Evolutionary conservation across 2,797 vertebrate species (phyloP).

Genomic region (Menidia menidia): DNA sequence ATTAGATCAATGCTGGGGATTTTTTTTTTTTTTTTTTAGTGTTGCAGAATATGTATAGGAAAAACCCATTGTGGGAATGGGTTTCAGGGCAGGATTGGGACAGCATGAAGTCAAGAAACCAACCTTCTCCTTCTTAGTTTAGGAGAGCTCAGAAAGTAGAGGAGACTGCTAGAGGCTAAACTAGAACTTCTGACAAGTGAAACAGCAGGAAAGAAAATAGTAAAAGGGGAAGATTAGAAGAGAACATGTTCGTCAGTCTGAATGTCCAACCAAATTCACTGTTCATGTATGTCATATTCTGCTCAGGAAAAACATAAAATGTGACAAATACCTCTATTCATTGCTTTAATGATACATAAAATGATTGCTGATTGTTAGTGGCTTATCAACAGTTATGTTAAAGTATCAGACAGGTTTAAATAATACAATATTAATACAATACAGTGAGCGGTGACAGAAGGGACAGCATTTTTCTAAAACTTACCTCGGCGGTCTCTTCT

Average conservation of each 20-base stretch:
- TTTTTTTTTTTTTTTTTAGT: background rate
- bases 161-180: constrained; percentile 83
- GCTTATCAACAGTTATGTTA: constrained; percentile 1
- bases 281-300: background rate
- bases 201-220: constrained; percentile 45
- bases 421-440: background rate
- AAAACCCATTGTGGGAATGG: constrained; percentile 7
- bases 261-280: background rate
- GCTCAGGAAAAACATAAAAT: background rate
- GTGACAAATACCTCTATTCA: background rate
- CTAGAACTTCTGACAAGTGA: constrained; percentile 82
- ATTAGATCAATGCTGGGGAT: constrained; percentile 8
- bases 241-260: constrained; percentile 60
- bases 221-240: constrained; percentile 40
- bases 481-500: constrained; percentile 94
- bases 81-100: constrained; percentile 42
- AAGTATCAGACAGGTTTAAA: background rate
- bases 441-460: background rate
- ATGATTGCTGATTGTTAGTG: background rate
- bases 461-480: constrained; percentile 5
- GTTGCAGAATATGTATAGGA: background rate
- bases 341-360: background rate
- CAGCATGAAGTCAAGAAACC: constrained; percentile 66
- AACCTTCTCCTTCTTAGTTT: constrained; percentile 84
- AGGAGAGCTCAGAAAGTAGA: constrained; percentile 84